Conservation (phyloP, 2,797 vertebrate species). For the Helarctos malayanus region DNA sequence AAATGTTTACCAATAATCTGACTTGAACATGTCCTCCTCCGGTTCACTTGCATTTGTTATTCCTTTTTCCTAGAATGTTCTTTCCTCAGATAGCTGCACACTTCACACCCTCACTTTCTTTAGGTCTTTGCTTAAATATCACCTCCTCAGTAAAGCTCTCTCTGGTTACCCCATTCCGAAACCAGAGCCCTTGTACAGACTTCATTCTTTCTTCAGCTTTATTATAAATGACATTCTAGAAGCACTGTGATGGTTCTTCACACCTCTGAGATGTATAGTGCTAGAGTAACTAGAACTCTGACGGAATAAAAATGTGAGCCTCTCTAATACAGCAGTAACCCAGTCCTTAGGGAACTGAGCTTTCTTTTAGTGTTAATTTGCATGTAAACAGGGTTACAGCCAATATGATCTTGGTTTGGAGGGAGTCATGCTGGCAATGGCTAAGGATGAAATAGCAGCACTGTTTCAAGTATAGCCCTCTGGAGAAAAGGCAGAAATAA, state of each 20-base stretch:
- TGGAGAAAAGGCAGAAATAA: background rate
- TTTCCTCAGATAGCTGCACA: background rate
- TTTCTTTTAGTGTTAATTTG: conserved; percentile 39
- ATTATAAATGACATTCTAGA: conserved; percentile 17
- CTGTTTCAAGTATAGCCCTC: background rate
- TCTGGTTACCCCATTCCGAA: background rate
- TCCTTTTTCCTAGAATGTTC: background rate
- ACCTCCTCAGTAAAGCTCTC: background rate
- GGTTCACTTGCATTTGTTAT: background rate
- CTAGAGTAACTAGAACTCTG: background rate
- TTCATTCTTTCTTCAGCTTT: background rate
- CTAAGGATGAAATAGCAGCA: background rate
- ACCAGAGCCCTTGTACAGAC: background rate
- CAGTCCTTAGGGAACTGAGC: background rate
- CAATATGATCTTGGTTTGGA: background rate
- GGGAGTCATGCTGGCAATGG: background rate
- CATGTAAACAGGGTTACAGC: background rate
- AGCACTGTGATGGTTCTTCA: background rate
- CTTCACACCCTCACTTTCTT: background rate
- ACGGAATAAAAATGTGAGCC: background rate
- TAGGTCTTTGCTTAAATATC: background rate
- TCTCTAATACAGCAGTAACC: background rate
- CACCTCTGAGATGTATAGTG: background rate
- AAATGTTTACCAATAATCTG: background rate
- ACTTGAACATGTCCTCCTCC: background rate